Evolutionary conservation across 2,888 invertebrate genomes (phyloP).

Genomic region (Adelognathus sp.): DNA sequence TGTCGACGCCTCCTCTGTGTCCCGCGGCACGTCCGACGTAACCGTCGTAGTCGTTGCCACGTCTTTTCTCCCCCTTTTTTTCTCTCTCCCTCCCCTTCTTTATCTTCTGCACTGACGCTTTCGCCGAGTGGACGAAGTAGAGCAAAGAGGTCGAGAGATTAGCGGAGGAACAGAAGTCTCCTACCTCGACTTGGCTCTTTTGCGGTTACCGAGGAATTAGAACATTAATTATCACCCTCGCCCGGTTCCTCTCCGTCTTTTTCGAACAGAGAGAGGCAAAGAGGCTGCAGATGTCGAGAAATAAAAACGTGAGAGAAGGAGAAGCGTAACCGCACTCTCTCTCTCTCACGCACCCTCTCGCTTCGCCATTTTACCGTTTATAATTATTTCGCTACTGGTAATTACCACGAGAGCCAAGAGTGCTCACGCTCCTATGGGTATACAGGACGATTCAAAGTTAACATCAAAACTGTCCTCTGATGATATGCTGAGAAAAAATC

Average conservation of each 20-base stretch:
- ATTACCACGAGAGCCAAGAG: constrained; percentile 17
- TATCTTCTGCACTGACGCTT: background rate
- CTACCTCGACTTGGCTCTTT: background rate
- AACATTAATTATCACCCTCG: constrained; percentile 14
- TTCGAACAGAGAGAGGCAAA: constrained; percentile 2
- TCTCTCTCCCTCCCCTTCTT: background rate
- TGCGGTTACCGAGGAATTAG: constrained; percentile 9
- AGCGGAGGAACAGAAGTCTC: constrained; percentile 10
- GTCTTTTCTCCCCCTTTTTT: background rate
- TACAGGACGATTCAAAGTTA: too few relatives aligned
- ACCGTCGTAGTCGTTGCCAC: background rate
- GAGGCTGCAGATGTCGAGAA: background rate
- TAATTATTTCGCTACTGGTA: constrained; percentile 39
- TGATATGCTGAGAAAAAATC: too few relatives aligned
- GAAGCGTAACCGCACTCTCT: too few relatives aligned
- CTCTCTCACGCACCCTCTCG: background rate
- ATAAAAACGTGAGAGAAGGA: background rate
- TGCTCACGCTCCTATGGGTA: background rate
- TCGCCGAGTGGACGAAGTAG: background rate
- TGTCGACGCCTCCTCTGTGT: background rate
- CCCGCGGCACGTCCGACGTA: constrained; percentile 3
- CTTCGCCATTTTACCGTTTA: constrained; percentile 9
- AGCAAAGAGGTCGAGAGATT: constrained; percentile 7
- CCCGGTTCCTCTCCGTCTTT: background rate
- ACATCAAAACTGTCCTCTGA: too few relatives aligned